Percentiles rank a stretch among this genome's conserved stretches.
These are phyloP conservation scores for Drosophila quadrilineata DNA, from an alignment of 1,140 invertebrate genomes.

Conservation along the genomic window DNA sequence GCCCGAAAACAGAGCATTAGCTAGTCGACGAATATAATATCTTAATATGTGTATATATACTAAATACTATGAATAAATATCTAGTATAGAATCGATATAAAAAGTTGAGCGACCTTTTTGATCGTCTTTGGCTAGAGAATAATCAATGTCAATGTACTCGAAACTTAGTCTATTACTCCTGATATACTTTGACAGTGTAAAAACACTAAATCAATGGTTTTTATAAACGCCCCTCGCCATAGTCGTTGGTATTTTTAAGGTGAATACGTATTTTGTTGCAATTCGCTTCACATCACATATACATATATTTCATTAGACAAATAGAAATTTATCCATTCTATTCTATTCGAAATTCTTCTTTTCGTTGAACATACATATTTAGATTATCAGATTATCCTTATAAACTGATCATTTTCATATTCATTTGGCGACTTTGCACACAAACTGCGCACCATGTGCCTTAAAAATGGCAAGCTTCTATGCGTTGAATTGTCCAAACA, in stretches of 20 bases:
- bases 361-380: no score
- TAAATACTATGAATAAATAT: background rate
- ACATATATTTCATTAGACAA: background rate
- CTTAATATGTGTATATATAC: slow-evolving; percentile 4
- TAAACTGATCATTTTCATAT: background rate
- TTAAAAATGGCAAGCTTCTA: slow-evolving; percentile 75
- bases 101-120: slow-evolving; percentile 37
- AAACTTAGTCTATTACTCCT: slow-evolving; percentile 81
- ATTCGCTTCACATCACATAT: background rate
- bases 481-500: slow-evolving; percentile 58
- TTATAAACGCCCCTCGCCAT: slow-evolving; percentile 42
- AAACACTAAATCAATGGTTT: slow-evolving; percentile 47
- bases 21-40: slow-evolving; percentile 10
- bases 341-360: background rate
- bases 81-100: no score
- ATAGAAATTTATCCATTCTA: background rate
- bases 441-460: slow-evolving; percentile 46
- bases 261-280: slow-evolving; percentile 49
- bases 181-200: slow-evolving; percentile 81
- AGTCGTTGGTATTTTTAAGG: slow-evolving; percentile 81
- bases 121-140: slow-evolving; percentile 65
- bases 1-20: slow-evolving; percentile 15
- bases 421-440: slow-evolving; percentile 22
- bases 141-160: slow-evolving; percentile 76
- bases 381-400: no score